Conservation (phyloP, 2,113 vertebrate genomes). For the Pongo pygmaeus region DNA sequence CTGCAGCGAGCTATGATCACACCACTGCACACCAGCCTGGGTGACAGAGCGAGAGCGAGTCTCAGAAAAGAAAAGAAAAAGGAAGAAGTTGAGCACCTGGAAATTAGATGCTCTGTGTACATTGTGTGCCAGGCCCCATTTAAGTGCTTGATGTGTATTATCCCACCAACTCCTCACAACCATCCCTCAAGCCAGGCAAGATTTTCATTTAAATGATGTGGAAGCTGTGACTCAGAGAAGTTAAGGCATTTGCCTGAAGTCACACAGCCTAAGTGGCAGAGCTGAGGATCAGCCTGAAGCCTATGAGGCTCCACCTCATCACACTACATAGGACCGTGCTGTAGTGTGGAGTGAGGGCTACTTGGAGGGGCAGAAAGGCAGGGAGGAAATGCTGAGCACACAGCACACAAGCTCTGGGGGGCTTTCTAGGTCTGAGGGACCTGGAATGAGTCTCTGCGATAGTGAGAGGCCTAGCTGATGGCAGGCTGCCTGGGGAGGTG, state of each 20-base stretch:
- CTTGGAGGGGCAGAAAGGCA: neutral
- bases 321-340: accelerated
- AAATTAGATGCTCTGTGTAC: neutral
- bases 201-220: neutral
- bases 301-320: neutral
- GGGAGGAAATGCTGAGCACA: neutral
- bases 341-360: neutral
- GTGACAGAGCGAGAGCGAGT: too few relatives aligned
- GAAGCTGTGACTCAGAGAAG: neutral
- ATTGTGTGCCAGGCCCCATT: neutral
- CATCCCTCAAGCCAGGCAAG: neutral
- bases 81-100: neutral
- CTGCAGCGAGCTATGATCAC: too few relatives aligned
- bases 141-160: neutral
- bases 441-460: neutral
- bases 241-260: neutral
- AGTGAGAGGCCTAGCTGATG: neutral
- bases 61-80: too few relatives aligned
- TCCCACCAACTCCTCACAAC: neutral
- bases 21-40: too few relatives aligned
- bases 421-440: neutral
- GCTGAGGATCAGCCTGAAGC: neutral
- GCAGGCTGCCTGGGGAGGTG: neutral
- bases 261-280: neutral
- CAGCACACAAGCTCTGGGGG: neutral